Conservation (phyloP, 2,888 invertebrate genomes). For the Anaspis maculata region DNA sequence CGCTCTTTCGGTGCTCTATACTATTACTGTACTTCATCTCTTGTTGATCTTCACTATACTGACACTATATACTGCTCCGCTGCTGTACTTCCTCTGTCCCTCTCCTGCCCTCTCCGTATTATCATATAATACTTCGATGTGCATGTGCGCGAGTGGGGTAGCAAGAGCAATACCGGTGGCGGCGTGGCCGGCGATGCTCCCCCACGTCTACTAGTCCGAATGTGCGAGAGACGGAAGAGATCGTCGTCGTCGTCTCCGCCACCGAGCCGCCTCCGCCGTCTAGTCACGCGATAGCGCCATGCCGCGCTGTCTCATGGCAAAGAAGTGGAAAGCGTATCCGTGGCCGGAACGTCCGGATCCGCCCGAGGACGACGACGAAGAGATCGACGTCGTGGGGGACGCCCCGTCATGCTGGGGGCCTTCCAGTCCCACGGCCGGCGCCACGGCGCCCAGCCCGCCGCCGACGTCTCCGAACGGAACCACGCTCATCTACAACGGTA, state of each 20-base stretch:
- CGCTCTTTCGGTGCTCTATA: constrained; percentile 32
- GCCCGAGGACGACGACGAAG: constrained; percentile 58
- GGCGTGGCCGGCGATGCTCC: background rate
- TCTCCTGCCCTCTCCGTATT: constrained; percentile 45
- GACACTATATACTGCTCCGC: too few species aligned
- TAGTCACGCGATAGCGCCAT: constrained; percentile 53
- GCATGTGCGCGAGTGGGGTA: constrained; percentile 7
- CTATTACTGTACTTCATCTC: too few species aligned
- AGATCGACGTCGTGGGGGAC: constrained; percentile 82
- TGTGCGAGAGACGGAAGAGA: constrained; percentile 5
- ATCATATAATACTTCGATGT: constrained; percentile 15
- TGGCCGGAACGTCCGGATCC: constrained; percentile 57
- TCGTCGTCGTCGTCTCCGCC: constrained; percentile 1
- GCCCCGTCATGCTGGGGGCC: constrained; percentile 55
- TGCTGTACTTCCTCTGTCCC: constrained; percentile 38
- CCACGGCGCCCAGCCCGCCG: constrained; percentile 66
- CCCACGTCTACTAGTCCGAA: constrained; percentile 8
- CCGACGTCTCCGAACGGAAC: constrained; percentile 60
- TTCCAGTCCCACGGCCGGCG: constrained; percentile 66
- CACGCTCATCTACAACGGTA: constrained; percentile 71
- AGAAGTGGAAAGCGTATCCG: constrained; percentile 87
- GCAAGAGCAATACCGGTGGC: background rate
- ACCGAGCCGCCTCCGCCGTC: constrained; percentile 9
- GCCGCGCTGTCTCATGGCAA: constrained; percentile 94
- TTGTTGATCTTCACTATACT: too few species aligned